phyloP scores from a whole-genome alignment of 2,797 vertebrate species.

The Trematomus bernacchii region DNA sequence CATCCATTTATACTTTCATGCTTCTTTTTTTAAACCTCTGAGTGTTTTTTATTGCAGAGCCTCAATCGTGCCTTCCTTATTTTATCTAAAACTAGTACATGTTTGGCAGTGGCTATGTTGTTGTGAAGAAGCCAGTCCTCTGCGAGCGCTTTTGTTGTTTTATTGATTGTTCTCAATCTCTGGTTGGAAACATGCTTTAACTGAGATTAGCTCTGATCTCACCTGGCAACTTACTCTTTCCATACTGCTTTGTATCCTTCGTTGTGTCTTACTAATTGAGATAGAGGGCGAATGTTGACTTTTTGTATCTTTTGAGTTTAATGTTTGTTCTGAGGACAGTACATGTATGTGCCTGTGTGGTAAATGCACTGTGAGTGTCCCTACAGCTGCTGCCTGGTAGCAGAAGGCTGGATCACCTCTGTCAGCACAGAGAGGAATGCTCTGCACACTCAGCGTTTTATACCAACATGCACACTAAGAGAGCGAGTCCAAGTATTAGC shows the following conservation, averaged over 20 bases:
- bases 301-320: neutral
- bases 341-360: constrained; percentile 38
- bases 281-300: neutral
- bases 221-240: constrained; percentile 42
- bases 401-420: constrained; percentile 71
- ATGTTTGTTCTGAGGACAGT: constrained; percentile 11
- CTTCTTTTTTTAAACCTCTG: neutral
- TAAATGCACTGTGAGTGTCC: constrained; percentile 66
- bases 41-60: neutral
- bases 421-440: constrained; percentile 63
- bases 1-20: neutral
- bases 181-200: constrained; percentile 30
- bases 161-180: constrained; percentile 35
- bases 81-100: constrained; percentile 1
- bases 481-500: constrained; percentile 17
- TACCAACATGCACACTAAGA: constrained; percentile 5
- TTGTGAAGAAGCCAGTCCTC: constrained; percentile 27
- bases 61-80: neutral
- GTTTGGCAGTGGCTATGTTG: constrained; percentile 22
- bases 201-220: constrained; percentile 27
- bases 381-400: constrained; percentile 84
- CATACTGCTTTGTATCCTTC: constrained; percentile 9
- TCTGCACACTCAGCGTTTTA: constrained; percentile 69
- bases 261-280: neutral
- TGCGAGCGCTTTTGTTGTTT: constrained; percentile 61